Percentiles rank a stretch among this genome's conserved stretches.
These are phyloP conservation scores for Hirundichthys speculiger DNA, from an alignment of 2,113 vertebrate genomes.

Conservation along the genomic window DNA sequence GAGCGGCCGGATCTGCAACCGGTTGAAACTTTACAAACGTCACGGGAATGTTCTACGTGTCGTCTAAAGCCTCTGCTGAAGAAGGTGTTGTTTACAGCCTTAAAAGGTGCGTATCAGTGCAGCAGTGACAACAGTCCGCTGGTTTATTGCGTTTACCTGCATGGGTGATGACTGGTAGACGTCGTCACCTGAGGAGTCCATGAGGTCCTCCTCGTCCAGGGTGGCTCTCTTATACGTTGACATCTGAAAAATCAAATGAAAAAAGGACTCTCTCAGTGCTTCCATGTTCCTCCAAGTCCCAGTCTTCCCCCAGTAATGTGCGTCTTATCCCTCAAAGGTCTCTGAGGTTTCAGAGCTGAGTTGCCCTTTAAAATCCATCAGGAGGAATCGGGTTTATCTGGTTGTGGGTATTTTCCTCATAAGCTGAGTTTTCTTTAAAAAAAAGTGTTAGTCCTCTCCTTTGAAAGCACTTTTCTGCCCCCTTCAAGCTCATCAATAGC, in stretches of 20 bases:
- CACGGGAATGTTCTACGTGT: neutral
- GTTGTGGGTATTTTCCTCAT: constrained; percentile 19
- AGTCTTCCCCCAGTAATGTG: constrained; percentile 15
- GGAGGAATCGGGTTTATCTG: constrained; percentile 34
- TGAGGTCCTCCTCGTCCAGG: constrained; percentile 91
- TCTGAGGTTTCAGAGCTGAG: constrained; percentile 29
- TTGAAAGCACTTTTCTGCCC: constrained; percentile 29
- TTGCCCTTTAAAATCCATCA: constrained; percentile 58
- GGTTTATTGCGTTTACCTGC: constrained; percentile 83
- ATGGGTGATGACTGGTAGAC: constrained; percentile 85
- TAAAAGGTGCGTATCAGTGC: no score
- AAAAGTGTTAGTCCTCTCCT: constrained; percentile 33
- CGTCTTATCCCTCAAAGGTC: constrained; percentile 29
- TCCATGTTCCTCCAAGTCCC: constrained; percentile 67
- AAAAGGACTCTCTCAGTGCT: constrained; percentile 82
- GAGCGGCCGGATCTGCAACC: neutral
- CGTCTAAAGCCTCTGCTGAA: neutral
- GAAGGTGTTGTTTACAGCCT: neutral
- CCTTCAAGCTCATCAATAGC: constrained; percentile 22
- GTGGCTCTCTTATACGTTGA: constrained; percentile 94
- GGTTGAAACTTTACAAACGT: neutral
- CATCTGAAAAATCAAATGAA: constrained; percentile 91
- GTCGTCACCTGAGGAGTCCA: constrained; percentile 88
- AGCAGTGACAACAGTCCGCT: no score
- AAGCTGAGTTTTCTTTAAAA: constrained; percentile 1